Conservation (phyloP, 2,888 invertebrate species). For the Tupiocoris notatus region DNA sequence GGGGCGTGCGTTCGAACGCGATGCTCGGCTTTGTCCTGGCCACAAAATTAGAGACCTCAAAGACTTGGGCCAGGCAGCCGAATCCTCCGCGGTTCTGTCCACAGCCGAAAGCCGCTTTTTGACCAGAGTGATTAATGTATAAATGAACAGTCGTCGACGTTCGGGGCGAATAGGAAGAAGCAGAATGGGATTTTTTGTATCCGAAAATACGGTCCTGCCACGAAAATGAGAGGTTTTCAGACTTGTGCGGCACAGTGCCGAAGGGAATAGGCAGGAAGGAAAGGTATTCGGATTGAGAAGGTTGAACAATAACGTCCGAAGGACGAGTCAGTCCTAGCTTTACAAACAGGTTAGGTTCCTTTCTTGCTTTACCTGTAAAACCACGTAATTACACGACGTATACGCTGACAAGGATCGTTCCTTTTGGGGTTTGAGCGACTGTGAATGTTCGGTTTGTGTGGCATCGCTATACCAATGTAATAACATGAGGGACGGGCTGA, state of each 20-base stretch:
- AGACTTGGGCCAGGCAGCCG: background rate
- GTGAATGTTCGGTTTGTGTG: background rate
- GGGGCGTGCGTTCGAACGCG: background rate
- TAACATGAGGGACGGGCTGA: background rate
- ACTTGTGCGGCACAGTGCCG: background rate
- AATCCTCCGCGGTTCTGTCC: background rate
- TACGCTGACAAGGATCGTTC: conserved; percentile 29
- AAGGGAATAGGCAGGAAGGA: background rate
- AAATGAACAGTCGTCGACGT: background rate
- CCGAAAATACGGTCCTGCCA: conserved; percentile 9
- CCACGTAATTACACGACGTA: conserved; percentile 35
- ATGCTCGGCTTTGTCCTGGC: background rate
- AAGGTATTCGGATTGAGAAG: conserved; percentile 16
- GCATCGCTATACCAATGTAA: background rate
- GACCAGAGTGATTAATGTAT: conserved; percentile 6
- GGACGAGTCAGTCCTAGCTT: background rate
- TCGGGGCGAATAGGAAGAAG: background rate
- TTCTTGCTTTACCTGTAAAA: conserved; percentile 30
- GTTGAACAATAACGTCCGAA: conserved; percentile 5
- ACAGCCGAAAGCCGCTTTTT: background rate
- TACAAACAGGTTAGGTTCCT: background rate
- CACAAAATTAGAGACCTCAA: background rate
- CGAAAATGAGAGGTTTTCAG: conserved; percentile 16
- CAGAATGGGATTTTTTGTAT: background rate
- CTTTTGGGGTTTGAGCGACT: background rate